These are phyloP conservation scores for Lytechinus variegatus DNA, from an alignment of 35 echinoderm and acorn worm genomes.

Conservation along the genomic window DNA sequence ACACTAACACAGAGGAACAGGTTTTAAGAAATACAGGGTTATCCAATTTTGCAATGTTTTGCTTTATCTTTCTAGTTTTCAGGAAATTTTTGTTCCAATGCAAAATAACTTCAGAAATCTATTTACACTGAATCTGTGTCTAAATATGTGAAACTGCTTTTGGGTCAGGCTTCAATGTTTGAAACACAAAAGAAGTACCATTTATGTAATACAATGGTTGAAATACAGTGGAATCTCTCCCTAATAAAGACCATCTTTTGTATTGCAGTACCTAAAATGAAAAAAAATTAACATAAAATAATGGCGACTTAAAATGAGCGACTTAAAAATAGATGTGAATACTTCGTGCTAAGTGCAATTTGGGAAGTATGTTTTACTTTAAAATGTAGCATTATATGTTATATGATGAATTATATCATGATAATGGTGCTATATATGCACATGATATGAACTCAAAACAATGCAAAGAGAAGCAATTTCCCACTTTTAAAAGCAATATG, in stretches of 20 bases:
- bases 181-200: no score
- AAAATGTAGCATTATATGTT: not conserved
- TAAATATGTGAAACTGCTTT: not conserved
- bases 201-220: no score
- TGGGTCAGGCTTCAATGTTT: not conserved
- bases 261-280: no score
- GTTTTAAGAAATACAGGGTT: not conserved
- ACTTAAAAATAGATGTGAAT: not conserved
- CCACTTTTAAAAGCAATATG: not conserved
- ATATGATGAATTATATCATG: not conserved
- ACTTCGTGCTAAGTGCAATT: no score
- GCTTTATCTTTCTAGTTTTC: not conserved
- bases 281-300: not conserved
- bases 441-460: not conserved
- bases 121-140: not conserved
- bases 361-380: not conserved
- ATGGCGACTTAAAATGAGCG: not conserved
- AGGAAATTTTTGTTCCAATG: not conserved
- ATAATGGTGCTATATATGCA: not conserved
- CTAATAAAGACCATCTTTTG: no score
- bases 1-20: not conserved
- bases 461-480: not conserved
- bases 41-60: not conserved
- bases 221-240: no score
- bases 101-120: not conserved